Base-by-base conservation (phyloP, 2,113 vertebrate genomes). In the Eurypyga helias region DNA sequence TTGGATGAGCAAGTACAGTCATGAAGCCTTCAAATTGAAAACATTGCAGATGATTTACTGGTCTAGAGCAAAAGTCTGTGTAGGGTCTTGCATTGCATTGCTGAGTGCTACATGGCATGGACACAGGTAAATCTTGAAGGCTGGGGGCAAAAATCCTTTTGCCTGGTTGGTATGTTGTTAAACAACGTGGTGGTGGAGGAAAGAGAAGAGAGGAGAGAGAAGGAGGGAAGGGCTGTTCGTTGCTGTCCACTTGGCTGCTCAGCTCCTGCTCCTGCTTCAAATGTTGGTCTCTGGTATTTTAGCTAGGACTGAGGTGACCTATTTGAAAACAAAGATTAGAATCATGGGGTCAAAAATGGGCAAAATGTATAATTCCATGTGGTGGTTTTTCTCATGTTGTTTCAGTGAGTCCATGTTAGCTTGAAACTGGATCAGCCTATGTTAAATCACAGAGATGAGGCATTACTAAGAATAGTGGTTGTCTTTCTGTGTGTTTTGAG, bases 151-250 rank as follows among this genome's bases (percentile, higher is more conserved):
- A 72, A 90, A 28, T 46, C 5, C 15, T 49, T 83, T 48, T 7
- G 3, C 64, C 26, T 46, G 72, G 23, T 29, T 43, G 17, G 2
- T 33, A 16, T 13, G 23, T 48, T 87, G 18, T 46, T 43, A n/a
- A 71, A 57, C 4, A 5, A 28, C 0, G 1, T 49, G 58, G 19
- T 24, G 28, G 9, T 4, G 1, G 18, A 80, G 3, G 33, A 67
- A 66, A 64, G 11, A n/a, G 15, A 41, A 57, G 11, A 83, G 14
- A 41, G 43, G n/a, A 81, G 26, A 71, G 15, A 64, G 31, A 29
- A 7, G 16, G 16, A 76, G 23, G 31, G 23, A 73, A 6, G 11
- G 9, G 7, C 34, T 46, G 23, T 36, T 83, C 11, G 13, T 17
- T 72, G 24, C 36, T 69, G 4, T 52, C 36, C n/a, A 78, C 16